Percentiles rank a stretch among this genome's conserved stretches.
phyloP scores from a whole-genome alignment of 2,113 vertebrate species.

The Mormoops blainvillei region DNA sequence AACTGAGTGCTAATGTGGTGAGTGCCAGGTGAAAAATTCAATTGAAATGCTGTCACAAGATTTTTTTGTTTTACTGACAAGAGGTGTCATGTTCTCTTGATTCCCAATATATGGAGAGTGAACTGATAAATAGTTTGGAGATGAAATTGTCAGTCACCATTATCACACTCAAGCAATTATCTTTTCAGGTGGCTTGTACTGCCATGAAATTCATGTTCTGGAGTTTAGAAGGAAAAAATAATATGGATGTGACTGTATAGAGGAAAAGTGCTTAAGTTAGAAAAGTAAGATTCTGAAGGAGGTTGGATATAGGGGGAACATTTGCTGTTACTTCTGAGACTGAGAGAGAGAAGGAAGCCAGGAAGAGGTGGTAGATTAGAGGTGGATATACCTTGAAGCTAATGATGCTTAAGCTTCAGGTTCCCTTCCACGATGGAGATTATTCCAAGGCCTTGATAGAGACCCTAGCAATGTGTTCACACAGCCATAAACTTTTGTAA shows the following conservation, averaged over 20 bases:
- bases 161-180: slow-evolving; percentile 64
- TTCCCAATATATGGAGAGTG: slow-evolving; percentile 70
- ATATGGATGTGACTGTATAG: not conserved
- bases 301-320: not conserved
- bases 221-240: not conserved
- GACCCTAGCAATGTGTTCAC: not conserved
- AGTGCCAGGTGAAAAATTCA: slow-evolving; percentile 72
- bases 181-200: slow-evolving; percentile 15
- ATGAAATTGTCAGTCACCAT: slow-evolving; percentile 82
- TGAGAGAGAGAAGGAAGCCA: not conserved
- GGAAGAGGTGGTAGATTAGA: not conserved
- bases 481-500: not conserved
- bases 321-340: not conserved
- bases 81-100: slow-evolving; percentile 78
- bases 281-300: not conserved
- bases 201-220: not conserved
- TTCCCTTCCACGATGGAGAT: not conserved
- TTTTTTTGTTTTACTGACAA: slow-evolving; percentile 75
- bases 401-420: not conserved
- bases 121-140: slow-evolving; percentile 75
- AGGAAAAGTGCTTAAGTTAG: not conserved
- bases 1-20: slow-evolving; percentile 62
- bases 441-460: not conserved
- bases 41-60: slow-evolving; percentile 75
- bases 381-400: not conserved